Conservation (phyloP, 2,113 vertebrate species). For the Hyaena hyaena region DNA sequence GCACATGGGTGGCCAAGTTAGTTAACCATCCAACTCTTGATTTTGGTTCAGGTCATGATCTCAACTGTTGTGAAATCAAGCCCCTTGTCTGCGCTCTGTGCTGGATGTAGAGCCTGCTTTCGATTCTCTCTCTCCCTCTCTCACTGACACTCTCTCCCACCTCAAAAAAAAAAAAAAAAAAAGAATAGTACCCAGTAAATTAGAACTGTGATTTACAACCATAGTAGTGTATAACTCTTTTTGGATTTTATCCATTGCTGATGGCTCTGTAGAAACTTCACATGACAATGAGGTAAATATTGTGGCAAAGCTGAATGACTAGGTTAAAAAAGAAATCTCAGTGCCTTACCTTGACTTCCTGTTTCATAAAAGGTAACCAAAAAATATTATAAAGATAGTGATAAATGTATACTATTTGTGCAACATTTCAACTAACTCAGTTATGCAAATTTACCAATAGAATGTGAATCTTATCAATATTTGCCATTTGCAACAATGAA, state of each 20-base stretch:
- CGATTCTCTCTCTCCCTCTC: too few species aligned
- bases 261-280: conserved; percentile 49
- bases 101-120: too few species aligned
- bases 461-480: conserved; percentile 56
- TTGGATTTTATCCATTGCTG: conserved; percentile 62
- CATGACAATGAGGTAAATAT: conserved; percentile 55
- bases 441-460: conserved; percentile 61
- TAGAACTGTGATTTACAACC: conserved; percentile 46
- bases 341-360: conserved; percentile 67
- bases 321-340: conserved; percentile 45
- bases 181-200: conserved; percentile 50
- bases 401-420: conserved; percentile 64
- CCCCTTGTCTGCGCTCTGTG: too few species aligned
- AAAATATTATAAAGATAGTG: conserved; percentile 58
- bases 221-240: conserved; percentile 21
- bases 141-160: too few species aligned
- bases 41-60: too few species aligned
- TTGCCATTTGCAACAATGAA: conserved; percentile 50
- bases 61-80: too few species aligned
- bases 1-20: too few species aligned
- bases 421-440: conserved; percentile 71
- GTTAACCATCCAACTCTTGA: too few species aligned
- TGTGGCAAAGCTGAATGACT: conserved; percentile 53
- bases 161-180: too few species aligned
- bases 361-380: conserved; percentile 73